Evolutionary conservation across 2,888 invertebrate genomes (phyloP).

Genomic region (Steromphala cineraria): DNA sequence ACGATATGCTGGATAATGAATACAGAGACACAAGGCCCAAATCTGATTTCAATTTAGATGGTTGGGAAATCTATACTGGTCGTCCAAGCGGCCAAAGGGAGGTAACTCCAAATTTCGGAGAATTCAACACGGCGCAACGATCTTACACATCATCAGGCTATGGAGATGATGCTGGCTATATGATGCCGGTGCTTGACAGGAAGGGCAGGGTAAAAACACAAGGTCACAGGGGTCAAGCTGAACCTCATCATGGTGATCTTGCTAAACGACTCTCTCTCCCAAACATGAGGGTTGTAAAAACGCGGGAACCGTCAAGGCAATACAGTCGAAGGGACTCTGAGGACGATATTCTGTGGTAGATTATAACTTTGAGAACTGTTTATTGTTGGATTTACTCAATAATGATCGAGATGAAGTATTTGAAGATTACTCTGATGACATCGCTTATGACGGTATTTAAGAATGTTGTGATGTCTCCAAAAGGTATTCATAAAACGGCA

Average conservation of each 20-base stretch:
- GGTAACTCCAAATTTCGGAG: not conserved
- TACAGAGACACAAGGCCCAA: not conserved
- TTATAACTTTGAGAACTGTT: no score
- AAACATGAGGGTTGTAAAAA: not conserved
- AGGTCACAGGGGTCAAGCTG: not conserved
- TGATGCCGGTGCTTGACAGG: not conserved
- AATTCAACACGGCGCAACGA: not conserved
- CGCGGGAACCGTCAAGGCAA: not conserved
- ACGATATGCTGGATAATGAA: not conserved
- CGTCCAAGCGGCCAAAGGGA: not conserved
- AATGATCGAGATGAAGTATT: no score
- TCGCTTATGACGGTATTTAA: no score
- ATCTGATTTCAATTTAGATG: not conserved
- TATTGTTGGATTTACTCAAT: no score
- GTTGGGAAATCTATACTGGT: not conserved
- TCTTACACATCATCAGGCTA: not conserved
- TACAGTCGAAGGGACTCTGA: not conserved
- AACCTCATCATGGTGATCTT: not conserved
- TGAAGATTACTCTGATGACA: no score
- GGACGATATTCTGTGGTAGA: not conserved
- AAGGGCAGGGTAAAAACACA: not conserved
- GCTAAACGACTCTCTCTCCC: not conserved
- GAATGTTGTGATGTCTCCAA: no score
- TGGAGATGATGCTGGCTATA: not conserved
- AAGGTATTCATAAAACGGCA: no score